A percentile compares a stretch with the other conserved stretches of the same genome.
Evolutionary conservation across 2,888 invertebrate genomes (phyloP).

Genomic region (Tinea semifulvella): DNA sequence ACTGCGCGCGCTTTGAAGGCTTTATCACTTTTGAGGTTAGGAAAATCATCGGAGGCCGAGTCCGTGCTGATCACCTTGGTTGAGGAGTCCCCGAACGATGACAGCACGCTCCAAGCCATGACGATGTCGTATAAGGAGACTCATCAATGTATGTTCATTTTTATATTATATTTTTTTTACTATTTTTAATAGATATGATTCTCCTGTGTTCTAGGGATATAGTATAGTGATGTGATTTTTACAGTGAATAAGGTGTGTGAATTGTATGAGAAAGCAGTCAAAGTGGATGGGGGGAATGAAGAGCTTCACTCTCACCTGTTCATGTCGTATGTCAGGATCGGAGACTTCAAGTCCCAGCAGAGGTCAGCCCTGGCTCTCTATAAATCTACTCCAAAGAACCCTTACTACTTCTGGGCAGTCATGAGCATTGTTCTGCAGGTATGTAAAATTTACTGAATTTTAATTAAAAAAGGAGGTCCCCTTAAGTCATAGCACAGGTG

Average conservation of each 20-base stretch:
- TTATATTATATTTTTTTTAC: neutral
- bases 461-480: too few species aligned
- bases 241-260: constrained; percentile 89
- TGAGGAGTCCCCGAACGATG: constrained; percentile 86
- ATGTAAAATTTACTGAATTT: too few species aligned
- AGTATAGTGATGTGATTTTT: constrained; percentile 21
- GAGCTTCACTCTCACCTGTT: constrained; percentile 94
- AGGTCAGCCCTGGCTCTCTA: constrained; percentile 89
- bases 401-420: constrained; percentile 98
- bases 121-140: constrained; percentile 94
- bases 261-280: constrained; percentile 89
- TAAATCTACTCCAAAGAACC: constrained; percentile 91
- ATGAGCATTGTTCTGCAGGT: constrained; percentile 97
- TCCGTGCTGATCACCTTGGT: constrained; percentile 78
- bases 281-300: constrained; percentile 86
- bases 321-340: constrained; percentile 92
- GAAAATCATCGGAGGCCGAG: constrained; percentile 82
- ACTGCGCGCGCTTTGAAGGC: constrained; percentile 95
- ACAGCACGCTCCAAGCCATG: constrained; percentile 94
- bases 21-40: constrained; percentile 87
- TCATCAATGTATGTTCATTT: constrained; percentile 78
- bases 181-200: too few species aligned
- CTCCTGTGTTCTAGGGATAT: too few species aligned
- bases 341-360: constrained; percentile 91
- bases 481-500: too few species aligned